A percentile compares a stretch with the other conserved stretches of the same genome.
These are phyloP conservation scores for Manacus vitellinus DNA, from an alignment of 2,113 vertebrate genomes.

Conservation along the genomic window DNA sequence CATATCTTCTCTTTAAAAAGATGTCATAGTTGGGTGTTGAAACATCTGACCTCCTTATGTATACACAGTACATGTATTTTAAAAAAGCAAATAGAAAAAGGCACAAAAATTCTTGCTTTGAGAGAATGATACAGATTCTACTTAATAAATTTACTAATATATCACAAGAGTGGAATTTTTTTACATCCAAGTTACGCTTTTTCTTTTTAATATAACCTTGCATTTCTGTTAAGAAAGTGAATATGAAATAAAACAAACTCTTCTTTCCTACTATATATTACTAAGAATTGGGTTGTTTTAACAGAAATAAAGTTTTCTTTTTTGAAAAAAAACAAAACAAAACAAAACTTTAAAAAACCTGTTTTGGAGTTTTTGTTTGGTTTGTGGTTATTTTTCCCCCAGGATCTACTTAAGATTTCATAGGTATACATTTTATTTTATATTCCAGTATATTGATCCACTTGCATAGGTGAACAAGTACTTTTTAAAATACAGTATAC, in stretches of 20 bases:
- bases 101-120: background rate
- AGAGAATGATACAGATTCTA: background rate
- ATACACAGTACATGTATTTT: background rate
- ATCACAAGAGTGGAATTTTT: background rate
- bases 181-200: background rate
- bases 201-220: background rate
- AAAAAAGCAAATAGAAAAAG: background rate
- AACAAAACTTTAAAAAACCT: no score
- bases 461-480: background rate
- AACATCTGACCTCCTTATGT: background rate
- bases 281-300: background rate
- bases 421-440: background rate
- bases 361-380: background rate
- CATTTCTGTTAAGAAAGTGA: background rate
- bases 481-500: background rate
- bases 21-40: background rate
- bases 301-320: background rate
- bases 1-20: background rate
- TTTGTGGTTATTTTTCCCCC: background rate
- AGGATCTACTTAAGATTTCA: background rate
- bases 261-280: background rate
- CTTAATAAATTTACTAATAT: background rate
- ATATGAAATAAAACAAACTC: background rate
- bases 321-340: background rate
- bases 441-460: background rate